Evolutionary conservation across 1,140 invertebrate species (phyloP).

Genomic region (Bicyclus anynana): DNA sequence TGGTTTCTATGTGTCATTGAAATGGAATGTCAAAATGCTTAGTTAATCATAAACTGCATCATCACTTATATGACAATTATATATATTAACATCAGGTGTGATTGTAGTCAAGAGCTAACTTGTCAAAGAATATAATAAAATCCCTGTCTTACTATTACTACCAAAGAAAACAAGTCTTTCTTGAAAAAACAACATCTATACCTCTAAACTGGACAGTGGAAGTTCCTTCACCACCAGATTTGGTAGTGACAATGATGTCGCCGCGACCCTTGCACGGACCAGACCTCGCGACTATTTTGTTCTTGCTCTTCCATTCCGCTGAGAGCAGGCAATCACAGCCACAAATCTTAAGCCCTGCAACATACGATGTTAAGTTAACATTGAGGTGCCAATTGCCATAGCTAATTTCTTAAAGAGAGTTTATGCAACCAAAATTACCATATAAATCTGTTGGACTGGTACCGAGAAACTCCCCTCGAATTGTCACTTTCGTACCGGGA

Average conservation of each 20-base stretch:
- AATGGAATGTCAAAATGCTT: no score
- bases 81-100: no score
- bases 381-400: no score
- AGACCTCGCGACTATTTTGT: slow-evolving; percentile 97
- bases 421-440: slow-evolving; percentile 77
- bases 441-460: slow-evolving; percentile 90
- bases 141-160: no score
- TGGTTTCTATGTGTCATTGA: no score
- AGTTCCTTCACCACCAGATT: slow-evolving; percentile 92
- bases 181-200: slow-evolving; percentile 33
- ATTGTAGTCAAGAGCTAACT: no score
- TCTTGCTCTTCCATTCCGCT: slow-evolving; percentile 98
- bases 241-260: slow-evolving; percentile 96
- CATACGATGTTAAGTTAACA: no score
- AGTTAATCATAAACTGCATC: no score
- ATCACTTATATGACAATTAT: no score
- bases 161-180: no score
- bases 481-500: slow-evolving; percentile 96
- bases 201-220: slow-evolving; percentile 97
- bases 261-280: slow-evolving; percentile 96
- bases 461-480: slow-evolving; percentile 97
- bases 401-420: no score
- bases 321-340: slow-evolving; percentile 96
- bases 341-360: slow-evolving; percentile 93
- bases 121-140: no score